Base-by-base conservation (phyloP, 2,888 invertebrate species). In the Coremacera marginata region DNA sequence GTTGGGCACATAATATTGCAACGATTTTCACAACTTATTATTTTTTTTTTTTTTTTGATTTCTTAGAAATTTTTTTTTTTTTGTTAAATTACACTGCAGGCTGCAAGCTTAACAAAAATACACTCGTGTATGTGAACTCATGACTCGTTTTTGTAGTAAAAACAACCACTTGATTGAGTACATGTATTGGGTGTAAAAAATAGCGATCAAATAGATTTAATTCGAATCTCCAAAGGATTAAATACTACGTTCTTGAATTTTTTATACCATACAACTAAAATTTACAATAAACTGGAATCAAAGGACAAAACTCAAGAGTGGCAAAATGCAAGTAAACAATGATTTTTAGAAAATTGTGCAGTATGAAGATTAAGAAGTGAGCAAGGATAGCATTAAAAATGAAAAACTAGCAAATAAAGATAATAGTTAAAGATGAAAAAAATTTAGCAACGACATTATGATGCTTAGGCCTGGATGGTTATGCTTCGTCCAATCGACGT, bases 151-250 rank as follows among this genome's bases (percentile, higher is more conserved):
- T 74, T 19, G 11, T 22, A 27, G 22, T 51, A 51, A 27, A 49
- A 51, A 51, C 49, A 51, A 51, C 27, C 68, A 51, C 67, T 70
- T 74, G 65, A 77, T 76, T 79, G 57, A 70, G 74, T 77, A 73
- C 62, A 76, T 77, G 74, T 57, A 31, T 74, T 71, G 65, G 52
- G 37, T 11, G 31, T 34, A 44, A 68, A 44, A 67, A 7, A 19
- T 11, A 27, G 74, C 52, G 74, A 74, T 67, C 74, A 74, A 74
- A 74, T 52, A 74, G 52, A 74, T 74, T 65, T 74, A 74, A 74
- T 65, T 67, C 74, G 65, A 74, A 74, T 74, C 67, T 55, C 74
- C 65, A 67, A 74, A 55, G 74, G 65, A 74, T 74, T 74, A 74
- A 74, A 55, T 65, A 11, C 52, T 11, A 34, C 34, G 22, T 71